These are phyloP conservation scores for Epinephelus coioides DNA, from an alignment of 2,797 vertebrate genomes.

Conservation along the genomic window DNA sequence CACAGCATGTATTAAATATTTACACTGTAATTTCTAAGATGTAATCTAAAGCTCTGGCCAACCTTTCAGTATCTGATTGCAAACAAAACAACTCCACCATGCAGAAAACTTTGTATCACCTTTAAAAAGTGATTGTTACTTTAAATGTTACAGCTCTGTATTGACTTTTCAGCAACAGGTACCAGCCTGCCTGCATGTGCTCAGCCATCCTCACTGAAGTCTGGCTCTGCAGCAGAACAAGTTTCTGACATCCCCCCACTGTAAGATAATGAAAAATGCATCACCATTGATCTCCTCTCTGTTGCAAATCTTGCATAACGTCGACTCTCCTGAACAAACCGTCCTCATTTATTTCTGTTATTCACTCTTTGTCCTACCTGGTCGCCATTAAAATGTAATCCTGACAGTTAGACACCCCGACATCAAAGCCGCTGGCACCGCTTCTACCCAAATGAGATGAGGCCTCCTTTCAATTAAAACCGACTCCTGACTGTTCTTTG, in stretches of 20 bases:
- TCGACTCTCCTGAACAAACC: slow-evolving; percentile 51
- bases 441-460: slow-evolving; percentile 54
- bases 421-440: slow-evolving; percentile 66
- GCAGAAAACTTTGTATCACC: not conserved
- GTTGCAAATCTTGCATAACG: slow-evolving; percentile 61
- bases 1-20: not conserved
- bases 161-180: slow-evolving; percentile 35
- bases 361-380: slow-evolving; percentile 57
- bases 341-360: slow-evolving; percentile 60
- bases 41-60: not conserved
- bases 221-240: slow-evolving; percentile 25
- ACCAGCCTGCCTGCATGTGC: slow-evolving; percentile 26
- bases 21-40: not conserved
- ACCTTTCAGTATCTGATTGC: not conserved
- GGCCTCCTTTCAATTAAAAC: slow-evolving; percentile 79
- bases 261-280: slow-evolving; percentile 69
- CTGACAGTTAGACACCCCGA: slow-evolving; percentile 41
- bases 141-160: not conserved
- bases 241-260: slow-evolving; percentile 41
- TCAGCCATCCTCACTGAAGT: slow-evolving; percentile 10
- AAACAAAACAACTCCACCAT: not conserved
- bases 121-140: slow-evolving; percentile 5
- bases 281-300: slow-evolving; percentile 57
- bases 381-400: slow-evolving; percentile 70
- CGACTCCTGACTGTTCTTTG: slow-evolving; percentile 65